A percentile compares a stretch with the other conserved stretches of the same genome.
Conservation (phyloP, 2,888 invertebrate genomes). For the Apotomis capreana region DNA sequence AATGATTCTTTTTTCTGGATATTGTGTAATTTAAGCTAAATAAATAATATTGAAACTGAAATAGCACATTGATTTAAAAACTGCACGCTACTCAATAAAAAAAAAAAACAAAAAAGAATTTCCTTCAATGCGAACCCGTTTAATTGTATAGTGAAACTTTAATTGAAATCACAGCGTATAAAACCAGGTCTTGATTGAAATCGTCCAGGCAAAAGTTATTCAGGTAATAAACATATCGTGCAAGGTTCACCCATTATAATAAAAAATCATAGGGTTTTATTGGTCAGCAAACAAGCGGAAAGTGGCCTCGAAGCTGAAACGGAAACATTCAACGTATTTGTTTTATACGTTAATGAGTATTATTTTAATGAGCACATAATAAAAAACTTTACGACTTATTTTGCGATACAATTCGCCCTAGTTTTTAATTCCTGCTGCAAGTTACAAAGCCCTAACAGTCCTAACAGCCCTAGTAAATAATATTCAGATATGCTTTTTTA, state of each 20-base stretch:
- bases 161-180: conserved; percentile 2
- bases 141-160: conserved; percentile 9
- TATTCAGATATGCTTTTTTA: neutral
- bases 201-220: conserved; percentile 11
- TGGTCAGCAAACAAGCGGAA: conserved; percentile 25
- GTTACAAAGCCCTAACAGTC: neutral
- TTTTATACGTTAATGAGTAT: conserved; percentile 53
- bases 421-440: conserved; percentile 45
- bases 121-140: neutral
- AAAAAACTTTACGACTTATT: conserved; percentile 53
- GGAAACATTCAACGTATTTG: conserved; percentile 56
- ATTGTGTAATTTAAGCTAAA: too few relatives aligned
- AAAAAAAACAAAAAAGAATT: neutral
- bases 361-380: conserved; percentile 57
- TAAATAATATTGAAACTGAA: too few relatives aligned
- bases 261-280: conserved; percentile 28
- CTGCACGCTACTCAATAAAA: neutral
- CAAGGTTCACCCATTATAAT: conserved; percentile 16
- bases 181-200: conserved; percentile 18
- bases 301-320: conserved; percentile 24
- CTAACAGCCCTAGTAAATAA: neutral
- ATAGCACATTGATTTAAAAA: neutral
- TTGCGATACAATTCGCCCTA: conserved; percentile 50
- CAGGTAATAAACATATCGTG: conserved; percentile 25
- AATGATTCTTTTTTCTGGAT: too few relatives aligned